Evolutionary conservation across 2,797 vertebrate species (phyloP), one percentile per base, ranked within the genome.

Genomic region (Typhlichthys subterraneus): DNA sequence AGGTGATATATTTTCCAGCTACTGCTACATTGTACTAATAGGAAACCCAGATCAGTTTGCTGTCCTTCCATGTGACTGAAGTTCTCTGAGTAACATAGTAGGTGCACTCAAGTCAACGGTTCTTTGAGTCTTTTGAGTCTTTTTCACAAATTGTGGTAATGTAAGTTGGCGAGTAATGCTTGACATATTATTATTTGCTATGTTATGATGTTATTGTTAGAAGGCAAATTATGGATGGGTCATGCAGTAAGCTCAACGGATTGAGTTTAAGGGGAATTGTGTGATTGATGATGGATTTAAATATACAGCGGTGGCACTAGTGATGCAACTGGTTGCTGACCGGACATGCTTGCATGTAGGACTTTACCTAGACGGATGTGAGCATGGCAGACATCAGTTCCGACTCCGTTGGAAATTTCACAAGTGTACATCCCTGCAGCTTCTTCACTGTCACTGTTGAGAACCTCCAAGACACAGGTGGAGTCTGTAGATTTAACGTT

Each of bases 391-490:
- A 88, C 53, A 69, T 96, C 95, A 15, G 68, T 90, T 78, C 95
- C 96, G 31, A 91, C 93, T 59, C 88, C 91, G 55, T 97, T 98
- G 81, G 93, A 92, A 76, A 97, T 90, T 76, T 94, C 88, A 2
- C 96, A 98, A 51, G 89, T 90, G 73, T 97, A 97, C 53, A 78
- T 92, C 69, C 95, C 96, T 63, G 91, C 91, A 60, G 96, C 94
- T 4, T 91, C 87, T 23, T 88, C 93, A 9, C 89, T 86, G 83
- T 84, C 86, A 53, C 92, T 93, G 72, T 88, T 92, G 63, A 95
- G 84, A 72, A 88, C 92, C 76, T 96, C 94, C 79, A 97, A 87
- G 62, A 93, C 85, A 80, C 94, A 95, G 57, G 68, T 50, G 1
- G 82, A 85, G 9, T 78, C 77, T 0, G 77, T 82, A 0, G 85